Conservation (phyloP, 1,140 invertebrate species). For the Steinernema khuongi region DNA sequence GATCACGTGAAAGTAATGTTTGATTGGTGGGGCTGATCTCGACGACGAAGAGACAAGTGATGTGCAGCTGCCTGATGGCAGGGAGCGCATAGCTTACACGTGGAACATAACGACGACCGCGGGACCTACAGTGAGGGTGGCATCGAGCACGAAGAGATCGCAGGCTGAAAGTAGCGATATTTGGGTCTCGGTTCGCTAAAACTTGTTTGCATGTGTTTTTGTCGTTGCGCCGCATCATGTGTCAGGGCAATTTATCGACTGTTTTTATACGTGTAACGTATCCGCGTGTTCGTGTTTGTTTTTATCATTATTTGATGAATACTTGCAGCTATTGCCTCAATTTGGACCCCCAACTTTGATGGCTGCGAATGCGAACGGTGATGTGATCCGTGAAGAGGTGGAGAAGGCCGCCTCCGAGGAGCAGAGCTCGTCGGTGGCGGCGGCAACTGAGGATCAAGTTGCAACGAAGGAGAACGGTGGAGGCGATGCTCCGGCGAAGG, state of each 20-base stretch:
- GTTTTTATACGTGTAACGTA: not conserved
- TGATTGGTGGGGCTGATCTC: not conserved
- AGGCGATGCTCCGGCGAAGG: not conserved
- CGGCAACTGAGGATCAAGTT: constrained; percentile 2
- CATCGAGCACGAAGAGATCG: not conserved
- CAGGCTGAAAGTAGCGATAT: not conserved
- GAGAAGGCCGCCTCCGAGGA: not conserved
- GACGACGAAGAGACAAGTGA: not conserved
- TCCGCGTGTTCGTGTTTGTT: not conserved
- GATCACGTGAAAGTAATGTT: constrained; percentile 6
- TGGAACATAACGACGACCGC: not conserved
- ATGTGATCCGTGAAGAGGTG: not conserved
- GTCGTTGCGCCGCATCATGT: not conserved
- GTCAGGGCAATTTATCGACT: not conserved
- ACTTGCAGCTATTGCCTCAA: constrained; percentile 1
- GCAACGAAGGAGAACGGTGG: constrained; percentile 23
- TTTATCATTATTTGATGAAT: not conserved
- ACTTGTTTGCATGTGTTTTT: constrained; percentile 10
- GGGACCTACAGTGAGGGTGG: not conserved
- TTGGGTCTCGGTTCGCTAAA: not conserved
- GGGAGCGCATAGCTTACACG: not conserved
- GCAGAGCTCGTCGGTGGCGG: not conserved
- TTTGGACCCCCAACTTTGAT: not conserved
- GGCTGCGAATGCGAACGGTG: not conserved
- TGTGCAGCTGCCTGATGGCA: not conserved